phyloP scores from a whole-genome alignment of 2,797 vertebrate species.

The Chiropotes sagulatus region DNA sequence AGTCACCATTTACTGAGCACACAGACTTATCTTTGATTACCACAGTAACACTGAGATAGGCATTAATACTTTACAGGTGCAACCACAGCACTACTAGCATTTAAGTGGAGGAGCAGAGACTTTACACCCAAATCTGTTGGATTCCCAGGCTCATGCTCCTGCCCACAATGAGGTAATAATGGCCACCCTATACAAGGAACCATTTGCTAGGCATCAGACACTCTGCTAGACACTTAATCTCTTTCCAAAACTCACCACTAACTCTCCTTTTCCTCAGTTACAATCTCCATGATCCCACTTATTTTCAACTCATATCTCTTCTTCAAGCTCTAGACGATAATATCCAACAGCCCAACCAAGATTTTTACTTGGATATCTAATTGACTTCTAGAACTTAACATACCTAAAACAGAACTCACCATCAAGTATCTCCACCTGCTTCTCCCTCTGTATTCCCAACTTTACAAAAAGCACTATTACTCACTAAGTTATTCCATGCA shows the following conservation, averaged over 20 bases:
- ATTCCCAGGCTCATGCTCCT: not conserved
- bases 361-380: slow-evolving; percentile 25
- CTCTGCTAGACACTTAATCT: not conserved
- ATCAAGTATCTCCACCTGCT: not conserved
- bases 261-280: not conserved
- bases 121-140: not conserved
- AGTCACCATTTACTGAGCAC: not conserved
- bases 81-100: not conserved
- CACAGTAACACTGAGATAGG: not conserved
- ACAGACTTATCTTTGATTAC: not conserved
- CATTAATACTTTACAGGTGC: not conserved
- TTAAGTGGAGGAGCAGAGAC: not conserved
- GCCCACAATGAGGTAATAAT: not conserved
- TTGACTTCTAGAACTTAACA: slow-evolving; percentile 40
- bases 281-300: not conserved
- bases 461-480: not conserved
- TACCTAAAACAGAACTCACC: not conserved
- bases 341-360: not conserved
- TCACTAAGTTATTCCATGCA: not conserved
- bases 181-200: not conserved
- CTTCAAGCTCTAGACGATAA: not conserved
- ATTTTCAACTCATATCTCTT: slow-evolving; percentile 29
- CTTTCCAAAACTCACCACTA: slow-evolving; percentile 30
- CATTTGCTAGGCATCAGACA: not conserved
- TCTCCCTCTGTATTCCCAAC: not conserved